A percentile compares a stretch with the other conserved stretches of the same genome.
phyloP scores from a whole-genome alignment of 2,888 invertebrate species.

The Micropterix aruncella region DNA sequence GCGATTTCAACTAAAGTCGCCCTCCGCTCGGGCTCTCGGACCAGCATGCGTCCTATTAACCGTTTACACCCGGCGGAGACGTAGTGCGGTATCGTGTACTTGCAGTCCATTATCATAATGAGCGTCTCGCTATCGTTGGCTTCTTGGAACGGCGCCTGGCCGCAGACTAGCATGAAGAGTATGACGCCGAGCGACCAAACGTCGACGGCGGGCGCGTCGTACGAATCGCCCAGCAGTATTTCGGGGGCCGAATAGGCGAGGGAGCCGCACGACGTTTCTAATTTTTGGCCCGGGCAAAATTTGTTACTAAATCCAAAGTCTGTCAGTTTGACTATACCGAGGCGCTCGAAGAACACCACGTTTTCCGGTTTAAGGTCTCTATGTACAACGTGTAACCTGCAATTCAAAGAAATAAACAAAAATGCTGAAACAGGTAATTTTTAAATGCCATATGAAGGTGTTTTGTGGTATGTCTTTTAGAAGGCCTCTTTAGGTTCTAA shows the following conservation, averaged over 20 bases:
- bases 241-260: conserved; percentile 98
- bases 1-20: conserved; percentile 82
- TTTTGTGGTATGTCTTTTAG: no score
- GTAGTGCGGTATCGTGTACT: conserved; percentile 83
- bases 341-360: conserved; percentile 96
- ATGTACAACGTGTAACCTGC: conserved; percentile 48
- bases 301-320: conserved; percentile 98
- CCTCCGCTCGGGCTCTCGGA: conserved; percentile 83
- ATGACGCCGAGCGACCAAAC: conserved; percentile 99
- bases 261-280: conserved; percentile 97
- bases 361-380: conserved; percentile 98
- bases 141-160: conserved; percentile 96
- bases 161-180: conserved; percentile 95
- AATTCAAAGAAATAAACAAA: no score
- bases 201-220: conserved; percentile 98
- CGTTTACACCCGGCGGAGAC: conserved; percentile 76
- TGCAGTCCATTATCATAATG: conserved; percentile 99
- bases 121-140: conserved; percentile 98
- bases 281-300: conserved; percentile 89
- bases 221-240: conserved; percentile 94
- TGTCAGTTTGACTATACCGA: conserved; percentile 93
- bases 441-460: no score
- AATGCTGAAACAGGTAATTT: background rate
- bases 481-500: no score
- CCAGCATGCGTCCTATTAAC: conserved; percentile 85